phyloP scores from a whole-genome alignment of 2,888 invertebrate genomes.

The Lucinisca nassula region DNA sequence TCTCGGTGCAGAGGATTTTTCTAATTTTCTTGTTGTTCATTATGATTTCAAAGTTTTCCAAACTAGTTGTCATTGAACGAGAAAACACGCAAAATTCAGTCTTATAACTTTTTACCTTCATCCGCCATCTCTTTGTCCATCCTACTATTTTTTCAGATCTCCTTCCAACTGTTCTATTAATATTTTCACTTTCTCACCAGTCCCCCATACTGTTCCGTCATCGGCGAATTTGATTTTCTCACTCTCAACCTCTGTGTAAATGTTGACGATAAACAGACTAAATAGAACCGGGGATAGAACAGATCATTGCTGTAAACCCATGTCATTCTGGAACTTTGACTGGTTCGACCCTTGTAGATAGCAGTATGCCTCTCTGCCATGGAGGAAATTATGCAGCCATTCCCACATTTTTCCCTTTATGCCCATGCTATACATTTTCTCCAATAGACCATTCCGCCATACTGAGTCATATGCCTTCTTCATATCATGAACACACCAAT shows the following conservation, averaged over 20 bases:
- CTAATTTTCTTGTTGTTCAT: neutral
- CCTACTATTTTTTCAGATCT: neutral
- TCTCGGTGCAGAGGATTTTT: neutral
- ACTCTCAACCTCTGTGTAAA: neutral
- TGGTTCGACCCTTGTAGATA: neutral
- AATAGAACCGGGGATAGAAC: conserved; percentile 41
- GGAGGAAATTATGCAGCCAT: conserved; percentile 23
- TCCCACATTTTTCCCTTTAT: neutral
- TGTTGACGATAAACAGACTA: conserved; percentile 19
- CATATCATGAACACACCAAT: conserved; percentile 28
- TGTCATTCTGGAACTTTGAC: neutral
- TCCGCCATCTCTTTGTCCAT: conserved; percentile 23
- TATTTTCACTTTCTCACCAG: neutral
- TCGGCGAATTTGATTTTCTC: conserved; percentile 37
- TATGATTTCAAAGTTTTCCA: neutral
- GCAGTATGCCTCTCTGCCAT: neutral
- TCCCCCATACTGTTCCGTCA: conserved; percentile 46
- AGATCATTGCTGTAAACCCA: conserved; percentile 35
- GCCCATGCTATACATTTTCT: conserved; percentile 5
- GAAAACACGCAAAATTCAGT: neutral
- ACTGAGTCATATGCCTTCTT: conserved; percentile 47
- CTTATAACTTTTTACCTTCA: conserved; percentile 1
- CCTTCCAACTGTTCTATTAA: neutral
- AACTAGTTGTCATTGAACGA: neutral
- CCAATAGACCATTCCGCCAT: conserved; percentile 40